Evolutionary conservation across 2,113 vertebrate species (phyloP).

Genomic region (Menura novaehollandiae): DNA sequence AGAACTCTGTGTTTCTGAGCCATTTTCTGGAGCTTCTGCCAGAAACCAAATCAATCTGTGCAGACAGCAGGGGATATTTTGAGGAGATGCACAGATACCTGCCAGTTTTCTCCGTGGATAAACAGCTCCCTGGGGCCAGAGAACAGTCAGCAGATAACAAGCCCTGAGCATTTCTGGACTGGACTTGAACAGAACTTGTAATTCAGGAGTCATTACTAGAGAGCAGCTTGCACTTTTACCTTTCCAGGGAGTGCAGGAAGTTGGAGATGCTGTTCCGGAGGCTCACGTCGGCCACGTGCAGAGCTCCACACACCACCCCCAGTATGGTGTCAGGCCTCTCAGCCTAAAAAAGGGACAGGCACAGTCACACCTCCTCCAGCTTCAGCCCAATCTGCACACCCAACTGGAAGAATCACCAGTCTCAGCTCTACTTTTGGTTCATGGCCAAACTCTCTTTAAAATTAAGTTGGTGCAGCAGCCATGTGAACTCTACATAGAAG

Average conservation of each 20-base stretch:
- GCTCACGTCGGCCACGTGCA: constrained; percentile 94
- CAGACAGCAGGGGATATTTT: neutral
- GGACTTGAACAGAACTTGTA: neutral
- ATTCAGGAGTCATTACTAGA: neutral
- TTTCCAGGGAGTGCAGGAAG: constrained; percentile 96
- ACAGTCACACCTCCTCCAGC: neutral
- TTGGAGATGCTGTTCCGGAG: constrained; percentile 94
- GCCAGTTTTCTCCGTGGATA: neutral
- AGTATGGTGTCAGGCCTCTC: constrained; percentile 96
- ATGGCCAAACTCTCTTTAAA: neutral
- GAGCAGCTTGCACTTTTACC: constrained; percentile 68
- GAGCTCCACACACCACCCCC: constrained; percentile 93
- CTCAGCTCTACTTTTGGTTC: neutral
- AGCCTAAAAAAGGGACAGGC: constrained; percentile 73
- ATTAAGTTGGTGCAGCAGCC: neutral
- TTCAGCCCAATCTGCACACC: neutral
- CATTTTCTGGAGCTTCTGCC: neutral
- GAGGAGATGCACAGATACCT: neutral
- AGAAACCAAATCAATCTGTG: neutral
- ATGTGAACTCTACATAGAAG: neutral
- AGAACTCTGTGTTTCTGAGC: neutral
- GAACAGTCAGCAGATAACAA: neutral
- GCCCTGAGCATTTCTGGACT: neutral
- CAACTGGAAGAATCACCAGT: neutral
- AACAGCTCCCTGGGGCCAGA: neutral